phyloP scores from a whole-genome alignment of 2,888 invertebrate genomes.

The Sipunculus nudus region DNA sequence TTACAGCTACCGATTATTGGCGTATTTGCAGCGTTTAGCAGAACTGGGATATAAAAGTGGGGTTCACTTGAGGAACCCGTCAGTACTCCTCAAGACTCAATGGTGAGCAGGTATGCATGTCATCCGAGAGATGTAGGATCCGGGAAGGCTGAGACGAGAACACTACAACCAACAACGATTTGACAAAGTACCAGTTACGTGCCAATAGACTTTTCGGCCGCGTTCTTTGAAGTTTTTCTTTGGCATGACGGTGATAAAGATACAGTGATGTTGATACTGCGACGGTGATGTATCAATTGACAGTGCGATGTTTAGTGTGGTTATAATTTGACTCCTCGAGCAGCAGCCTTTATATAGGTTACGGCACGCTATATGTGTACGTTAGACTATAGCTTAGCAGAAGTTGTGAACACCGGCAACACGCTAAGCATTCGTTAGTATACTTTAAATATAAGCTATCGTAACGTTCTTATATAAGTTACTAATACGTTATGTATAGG shows the following conservation, averaged over 20 bases:
- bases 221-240: neutral
- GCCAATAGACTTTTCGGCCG: neutral
- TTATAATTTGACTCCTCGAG: neutral
- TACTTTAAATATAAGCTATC: neutral
- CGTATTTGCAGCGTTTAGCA: conserved; percentile 8
- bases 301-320: neutral
- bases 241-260: neutral
- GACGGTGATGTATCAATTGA: neutral
- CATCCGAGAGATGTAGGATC: neutral
- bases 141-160: neutral
- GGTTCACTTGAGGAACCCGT: conserved; percentile 10
- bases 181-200: neutral
- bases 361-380: neutral
- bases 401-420: neutral
- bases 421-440: neutral
- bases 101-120: neutral
- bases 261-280: neutral
- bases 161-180: neutral
- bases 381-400: neutral
- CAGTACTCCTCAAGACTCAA: conserved; percentile 12
- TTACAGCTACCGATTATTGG: conserved; percentile 11
- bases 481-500: neutral
- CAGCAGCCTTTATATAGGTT: neutral
- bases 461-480: neutral
- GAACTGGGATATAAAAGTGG: conserved; percentile 14